phyloP scores from a whole-genome alignment of 92 coral and sea anemone genomes.

The Epizoanthus illoricatus region DNA sequence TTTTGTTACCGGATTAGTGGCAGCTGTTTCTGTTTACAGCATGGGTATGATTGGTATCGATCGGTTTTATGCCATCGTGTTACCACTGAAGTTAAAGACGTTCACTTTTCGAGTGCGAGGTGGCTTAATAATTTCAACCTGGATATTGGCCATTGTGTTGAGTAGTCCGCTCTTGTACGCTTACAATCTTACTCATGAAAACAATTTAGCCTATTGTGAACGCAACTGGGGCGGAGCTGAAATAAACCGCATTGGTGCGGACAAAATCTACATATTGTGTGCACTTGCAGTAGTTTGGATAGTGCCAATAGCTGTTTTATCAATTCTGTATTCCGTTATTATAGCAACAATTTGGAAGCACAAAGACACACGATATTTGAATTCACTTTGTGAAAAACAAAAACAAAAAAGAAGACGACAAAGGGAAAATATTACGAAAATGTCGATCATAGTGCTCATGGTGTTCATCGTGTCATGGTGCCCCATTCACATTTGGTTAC shows the following conservation, averaged over 20 bases:
- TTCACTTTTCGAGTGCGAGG: no score
- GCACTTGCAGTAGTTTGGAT: background rate
- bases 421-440: conserved; percentile 4
- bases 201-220: background rate
- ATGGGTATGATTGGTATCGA: background rate
- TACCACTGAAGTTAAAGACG: background rate
- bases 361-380: background rate
- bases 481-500: background rate
- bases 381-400: background rate
- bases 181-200: background rate
- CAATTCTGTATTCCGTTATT: background rate
- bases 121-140: background rate
- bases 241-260: background rate
- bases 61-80: conserved; percentile 7
- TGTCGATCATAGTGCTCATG: background rate
- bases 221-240: background rate
- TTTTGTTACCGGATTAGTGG: background rate
- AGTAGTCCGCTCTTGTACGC: conserved; percentile 5
- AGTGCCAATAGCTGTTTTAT: background rate
- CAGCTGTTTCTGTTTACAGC: background rate
- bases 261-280: background rate
- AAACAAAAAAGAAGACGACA: background rate
- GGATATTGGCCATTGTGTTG: background rate
- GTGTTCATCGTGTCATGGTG: conserved; percentile 6
- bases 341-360: background rate